Base-by-base conservation (phyloP, 2,888 invertebrate genomes). In the Yponomeuta sedellus region DNA sequence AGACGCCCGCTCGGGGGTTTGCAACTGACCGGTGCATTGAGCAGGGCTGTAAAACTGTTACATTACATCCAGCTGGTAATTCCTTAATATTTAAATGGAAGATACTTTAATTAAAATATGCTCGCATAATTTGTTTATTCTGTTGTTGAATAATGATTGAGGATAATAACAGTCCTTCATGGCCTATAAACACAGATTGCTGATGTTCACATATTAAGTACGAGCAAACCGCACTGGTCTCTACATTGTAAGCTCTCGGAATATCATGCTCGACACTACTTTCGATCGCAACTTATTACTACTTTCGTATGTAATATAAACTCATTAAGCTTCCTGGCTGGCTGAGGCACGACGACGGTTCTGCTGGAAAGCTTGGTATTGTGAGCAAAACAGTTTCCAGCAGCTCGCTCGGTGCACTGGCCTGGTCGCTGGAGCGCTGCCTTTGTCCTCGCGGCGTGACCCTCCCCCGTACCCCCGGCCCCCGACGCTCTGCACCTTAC, bases 401-500 rank as follows among this genome's bases (percentile, higher is more conserved):
- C 57, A 57, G 57, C 19, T 57, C 19, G 19, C 57, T 57, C 19
- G 8, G 1, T 57, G 57, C 20, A 57, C 34, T 34, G 34, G 44
- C 44, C 16, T 16, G 44, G 12, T 4, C 16, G 59, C 59, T 11
- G 20, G 20, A 25, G 25, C 22, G 10, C 59, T 20, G 59, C 59
- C 59, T 59, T 59, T 59, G 19, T 59, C 59, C 59, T 59, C 34
- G 20, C 25, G 61, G 11, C 61, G 11, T 22, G 61, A n/a, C 16
- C 22, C 28, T 3, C 61, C 61, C 6, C 10, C 61, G 16, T 1
- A 16, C 28, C 61, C 34, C n/a, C 61, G 61, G 34, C 20, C 61
- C 61, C n/a, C 40, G 6, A 10, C 20, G 39, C 61, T 16, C 61
- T 22, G 63, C 63, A 40, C 40, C 63, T 85, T 81, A 83, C 83